Conservation (phyloP, 2,888 invertebrate genomes). For the Eupithecia abbreviata region DNA sequence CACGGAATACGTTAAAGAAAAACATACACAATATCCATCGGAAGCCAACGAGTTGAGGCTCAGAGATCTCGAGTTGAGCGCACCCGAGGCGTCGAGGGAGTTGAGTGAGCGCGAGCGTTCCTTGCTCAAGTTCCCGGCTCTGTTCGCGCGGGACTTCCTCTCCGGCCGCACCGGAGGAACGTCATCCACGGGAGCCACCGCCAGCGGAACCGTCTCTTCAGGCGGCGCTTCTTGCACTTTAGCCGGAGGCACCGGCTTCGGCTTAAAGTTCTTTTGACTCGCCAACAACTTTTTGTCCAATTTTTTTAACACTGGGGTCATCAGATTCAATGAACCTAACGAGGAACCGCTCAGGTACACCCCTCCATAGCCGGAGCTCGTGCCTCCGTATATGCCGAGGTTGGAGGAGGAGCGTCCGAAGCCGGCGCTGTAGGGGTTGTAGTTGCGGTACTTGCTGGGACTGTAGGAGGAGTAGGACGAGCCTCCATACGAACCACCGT, state of each 20-base stretch:
- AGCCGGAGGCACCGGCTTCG: conserved; percentile 71
- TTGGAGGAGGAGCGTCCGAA: conserved; percentile 70
- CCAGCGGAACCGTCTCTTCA: conserved; percentile 45
- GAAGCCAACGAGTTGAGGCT: conserved; percentile 89
- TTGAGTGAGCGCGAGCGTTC: conserved; percentile 76
- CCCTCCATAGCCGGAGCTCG: conserved; percentile 87
- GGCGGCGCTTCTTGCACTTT: conserved; percentile 58
- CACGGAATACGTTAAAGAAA: background rate
- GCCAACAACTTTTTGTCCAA: conserved; percentile 77
- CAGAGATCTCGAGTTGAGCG: conserved; percentile 82
- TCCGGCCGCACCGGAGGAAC: conserved; percentile 70
- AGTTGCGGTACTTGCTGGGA: conserved; percentile 73
- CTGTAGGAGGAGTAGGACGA: conserved; percentile 65
- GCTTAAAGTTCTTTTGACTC: conserved; percentile 80
- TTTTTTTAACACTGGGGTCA: conserved; percentile 82
- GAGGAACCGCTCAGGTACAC: conserved; percentile 85
- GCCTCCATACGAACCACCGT: conserved; percentile 68
- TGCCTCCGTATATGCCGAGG: conserved; percentile 85
- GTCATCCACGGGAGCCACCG: conserved; percentile 40
- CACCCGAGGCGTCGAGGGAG: conserved; percentile 63
- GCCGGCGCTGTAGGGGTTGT: conserved; percentile 75
- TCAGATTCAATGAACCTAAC: conserved; percentile 83
- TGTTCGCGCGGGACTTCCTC: conserved; percentile 62
- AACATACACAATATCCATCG: conserved; percentile 93
- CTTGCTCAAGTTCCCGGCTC: conserved; percentile 64